phyloP scores from a whole-genome alignment of 2,888 invertebrate genomes.

The Torymus texanus region DNA sequence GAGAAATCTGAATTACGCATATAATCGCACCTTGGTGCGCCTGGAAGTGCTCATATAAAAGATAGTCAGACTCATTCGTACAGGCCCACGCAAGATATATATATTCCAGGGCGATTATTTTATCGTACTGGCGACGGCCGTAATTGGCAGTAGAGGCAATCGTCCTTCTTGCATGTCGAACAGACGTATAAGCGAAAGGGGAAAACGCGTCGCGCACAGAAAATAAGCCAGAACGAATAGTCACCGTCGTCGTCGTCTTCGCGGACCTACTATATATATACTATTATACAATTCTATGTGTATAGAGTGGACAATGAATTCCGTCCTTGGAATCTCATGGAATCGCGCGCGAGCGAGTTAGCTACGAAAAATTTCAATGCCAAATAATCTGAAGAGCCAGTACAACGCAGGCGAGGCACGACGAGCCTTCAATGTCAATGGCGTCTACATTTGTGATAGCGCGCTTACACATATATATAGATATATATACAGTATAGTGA shows the following conservation, averaged over 20 bases:
- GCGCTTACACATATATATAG: too few relatives aligned
- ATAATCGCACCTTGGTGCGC: constrained; percentile 24
- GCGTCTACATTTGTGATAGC: constrained; percentile 13
- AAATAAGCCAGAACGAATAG: constrained; percentile 10
- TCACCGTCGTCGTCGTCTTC: neutral
- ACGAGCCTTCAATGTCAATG: constrained; percentile 55
- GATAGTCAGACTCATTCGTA: constrained; percentile 50
- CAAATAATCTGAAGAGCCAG: constrained; percentile 41
- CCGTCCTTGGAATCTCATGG: constrained; percentile 46
- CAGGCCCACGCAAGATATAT: constrained; percentile 24
- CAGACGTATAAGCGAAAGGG: constrained; percentile 62
- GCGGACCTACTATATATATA: neutral
- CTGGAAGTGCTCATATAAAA: constrained; percentile 59
- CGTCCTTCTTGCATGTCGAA: constrained; percentile 69
- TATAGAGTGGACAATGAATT: constrained; percentile 38
- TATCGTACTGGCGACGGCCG: constrained; percentile 66
- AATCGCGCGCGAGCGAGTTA: constrained; percentile 30
- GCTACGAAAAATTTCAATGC: constrained; percentile 52
- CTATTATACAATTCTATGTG: neutral
- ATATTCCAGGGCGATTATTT: constrained; percentile 62
- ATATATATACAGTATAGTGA: too few relatives aligned
- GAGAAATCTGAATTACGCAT: constrained; percentile 43
- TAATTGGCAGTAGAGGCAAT: constrained; percentile 64
- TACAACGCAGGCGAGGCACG: neutral
- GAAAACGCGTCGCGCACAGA: constrained; percentile 48